Percentiles rank a stretch among this genome's conserved stretches.
Evolutionary conservation across 2,113 vertebrate genomes (phyloP).

Genomic region (Malaclemys terrapin): DNA sequence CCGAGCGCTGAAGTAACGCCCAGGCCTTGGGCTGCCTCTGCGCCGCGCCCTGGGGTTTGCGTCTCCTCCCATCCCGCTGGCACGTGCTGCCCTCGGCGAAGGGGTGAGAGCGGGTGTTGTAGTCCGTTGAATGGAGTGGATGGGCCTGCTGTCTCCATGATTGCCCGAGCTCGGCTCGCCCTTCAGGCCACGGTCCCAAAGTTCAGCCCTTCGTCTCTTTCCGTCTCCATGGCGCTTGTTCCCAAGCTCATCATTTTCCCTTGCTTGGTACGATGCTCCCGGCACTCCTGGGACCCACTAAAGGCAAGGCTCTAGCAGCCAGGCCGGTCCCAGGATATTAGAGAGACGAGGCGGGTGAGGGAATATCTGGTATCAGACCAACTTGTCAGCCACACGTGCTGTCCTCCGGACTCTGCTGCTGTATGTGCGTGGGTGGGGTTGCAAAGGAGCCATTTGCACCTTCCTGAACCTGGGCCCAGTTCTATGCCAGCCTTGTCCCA

Average conservation of each 20-base stretch:
- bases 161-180: background rate
- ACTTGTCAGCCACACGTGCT: background rate
- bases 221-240: background rate
- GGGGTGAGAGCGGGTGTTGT: background rate
- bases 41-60: too few relatives aligned
- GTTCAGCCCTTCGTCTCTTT: background rate
- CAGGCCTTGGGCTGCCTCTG: background rate
- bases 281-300: background rate
- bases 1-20: background rate
- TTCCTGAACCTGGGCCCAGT: background rate
- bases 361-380: too few relatives aligned
- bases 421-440: too few relatives aligned
- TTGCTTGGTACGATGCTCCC: background rate
- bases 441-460: background rate
- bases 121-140: background rate
- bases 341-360: background rate
- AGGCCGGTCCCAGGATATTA: background rate
- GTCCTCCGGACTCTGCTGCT: background rate
- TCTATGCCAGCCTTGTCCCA: background rate
- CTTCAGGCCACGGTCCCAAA: background rate
- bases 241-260: background rate
- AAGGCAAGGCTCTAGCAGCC: background rate
- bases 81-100: background rate
- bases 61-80: background rate
- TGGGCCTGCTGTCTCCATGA: background rate